Base-by-base conservation (phyloP, 2,113 vertebrate genomes). In the Trogon surrucura region DNA sequence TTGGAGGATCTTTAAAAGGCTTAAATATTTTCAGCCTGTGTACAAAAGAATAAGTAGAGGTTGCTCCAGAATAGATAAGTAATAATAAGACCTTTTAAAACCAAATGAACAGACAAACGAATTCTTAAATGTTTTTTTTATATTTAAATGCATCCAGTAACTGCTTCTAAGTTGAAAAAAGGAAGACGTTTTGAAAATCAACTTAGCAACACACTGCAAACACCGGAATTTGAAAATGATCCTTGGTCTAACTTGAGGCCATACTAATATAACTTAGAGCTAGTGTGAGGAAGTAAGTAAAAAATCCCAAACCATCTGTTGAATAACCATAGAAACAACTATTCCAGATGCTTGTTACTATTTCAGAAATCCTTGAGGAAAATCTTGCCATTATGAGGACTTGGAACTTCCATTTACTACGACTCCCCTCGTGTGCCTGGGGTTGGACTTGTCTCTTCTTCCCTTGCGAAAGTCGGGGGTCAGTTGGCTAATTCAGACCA, bases 351-450 rank as follows among this genome's bases (percentile, higher is more conserved):
- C 25, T 18, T 16, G 32, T 41, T 86, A 20, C 44, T 29, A 16
- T 66, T 71, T 70, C 13, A 53, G 57, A 67, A 64, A 8, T 21
- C 64, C 62, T 87, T 71, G 27, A 93, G 29, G 44, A 64, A 81
- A 54, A 66, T 58, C 10, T 74, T 53, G 3, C 12, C 0, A 0
- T 74, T 61, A 10, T 1, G 13, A 67, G 32, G 50, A 64, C 38
- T 30, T 3, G 0, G 11, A 54, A 29, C 15, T 80, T 58, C 13
- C 0, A 0, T 69, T 86, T 85, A 32, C 44, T 65, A 1, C 19
- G 32, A 12, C 13, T 91, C 14, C 7, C 8, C 5, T 82, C 13
- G 4, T 1, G 3, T 47, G 6, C 54, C 27, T 48, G 6, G 57
- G 18, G 13, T 16, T 78, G 60, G 47, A 38, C 14, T 41, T 13